phyloP scores from a whole-genome alignment of 2,797 vertebrate species.

The Sebastes jordani region DNA sequence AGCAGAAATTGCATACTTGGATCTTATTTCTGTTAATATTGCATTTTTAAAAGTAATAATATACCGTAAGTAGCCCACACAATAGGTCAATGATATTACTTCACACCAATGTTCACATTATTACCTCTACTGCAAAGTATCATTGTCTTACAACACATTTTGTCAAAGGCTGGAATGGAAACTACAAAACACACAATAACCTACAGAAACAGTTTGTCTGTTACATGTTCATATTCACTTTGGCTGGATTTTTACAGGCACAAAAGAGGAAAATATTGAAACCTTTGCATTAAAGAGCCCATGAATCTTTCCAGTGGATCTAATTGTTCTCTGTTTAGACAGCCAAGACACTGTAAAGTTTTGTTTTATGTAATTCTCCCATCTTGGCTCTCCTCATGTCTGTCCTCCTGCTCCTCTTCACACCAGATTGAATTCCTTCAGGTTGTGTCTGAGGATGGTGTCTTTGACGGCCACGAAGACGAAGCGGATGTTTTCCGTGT shows the following conservation, averaged over 20 bases:
- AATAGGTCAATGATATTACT: neutral
- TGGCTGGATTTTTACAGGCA: neutral
- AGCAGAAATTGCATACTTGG: neutral
- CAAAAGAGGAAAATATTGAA: neutral
- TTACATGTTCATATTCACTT: conserved; percentile 11
- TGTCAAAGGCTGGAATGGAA: neutral
- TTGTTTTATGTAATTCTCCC: neutral
- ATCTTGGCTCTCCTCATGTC: neutral
- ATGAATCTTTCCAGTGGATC: neutral
- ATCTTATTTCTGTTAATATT: neutral
- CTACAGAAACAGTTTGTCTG: neutral
- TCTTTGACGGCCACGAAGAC: conserved; percentile 92
- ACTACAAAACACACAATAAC: conserved; percentile 16
- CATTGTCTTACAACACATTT: neutral
- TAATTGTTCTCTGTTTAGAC: neutral
- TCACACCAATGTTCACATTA: conserved; percentile 1
- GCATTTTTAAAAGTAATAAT: neutral
- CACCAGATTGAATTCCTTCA: conserved; percentile 88
- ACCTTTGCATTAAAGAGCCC: neutral
- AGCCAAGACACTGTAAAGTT: neutral
- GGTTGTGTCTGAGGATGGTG: conserved; percentile 90
- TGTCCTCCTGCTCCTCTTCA: conserved; percentile 34
- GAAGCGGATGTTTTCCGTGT: conserved; percentile 92
- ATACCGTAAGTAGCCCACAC: conserved; percentile 13
- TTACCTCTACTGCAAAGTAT: neutral